Evolutionary conservation across 2,797 vertebrate species (phyloP).

Genomic region (Galaxias olidus): DNA sequence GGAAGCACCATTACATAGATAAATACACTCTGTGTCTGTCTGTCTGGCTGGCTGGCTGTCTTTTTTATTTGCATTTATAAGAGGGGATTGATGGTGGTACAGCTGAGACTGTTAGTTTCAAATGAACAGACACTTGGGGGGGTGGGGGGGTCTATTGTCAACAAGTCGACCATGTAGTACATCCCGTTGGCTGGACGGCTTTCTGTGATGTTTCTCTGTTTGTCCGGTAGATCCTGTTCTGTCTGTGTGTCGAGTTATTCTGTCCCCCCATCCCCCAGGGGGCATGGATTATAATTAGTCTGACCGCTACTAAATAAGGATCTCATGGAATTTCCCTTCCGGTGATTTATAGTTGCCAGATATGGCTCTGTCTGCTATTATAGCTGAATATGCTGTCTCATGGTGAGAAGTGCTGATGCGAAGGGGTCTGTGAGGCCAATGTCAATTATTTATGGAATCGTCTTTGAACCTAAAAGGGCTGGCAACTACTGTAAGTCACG

Average conservation of each 20-base stretch:
- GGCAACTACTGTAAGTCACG: too few species aligned
- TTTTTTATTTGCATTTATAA: neutral
- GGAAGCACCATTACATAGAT: too few species aligned
- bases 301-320: neutral
- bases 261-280: neutral
- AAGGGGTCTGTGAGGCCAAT: slow-evolving; percentile 13
- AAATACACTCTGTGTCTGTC: neutral
- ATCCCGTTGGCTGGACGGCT: too few species aligned
- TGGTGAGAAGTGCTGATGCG: slow-evolving; percentile 8
- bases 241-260: neutral
- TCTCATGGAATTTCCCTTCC: neutral
- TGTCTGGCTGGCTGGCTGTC: neutral
- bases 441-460: neutral
- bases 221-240: neutral
- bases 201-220: neutral
- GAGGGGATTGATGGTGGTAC: too few species aligned
- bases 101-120: too few species aligned
- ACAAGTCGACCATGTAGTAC: too few species aligned
- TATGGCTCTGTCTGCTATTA: neutral
- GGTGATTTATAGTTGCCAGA: slow-evolving; percentile 9
- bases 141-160: too few species aligned
- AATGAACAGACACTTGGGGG: too few species aligned
- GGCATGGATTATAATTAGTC: neutral
- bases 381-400: slow-evolving; percentile 16
- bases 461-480: neutral